Percentiles rank a stretch among this genome's conserved stretches.
These are phyloP conservation scores for Sceliomorpha sp. DNA, from an alignment of 2,888 invertebrate genomes.

Conservation along the genomic window DNA sequence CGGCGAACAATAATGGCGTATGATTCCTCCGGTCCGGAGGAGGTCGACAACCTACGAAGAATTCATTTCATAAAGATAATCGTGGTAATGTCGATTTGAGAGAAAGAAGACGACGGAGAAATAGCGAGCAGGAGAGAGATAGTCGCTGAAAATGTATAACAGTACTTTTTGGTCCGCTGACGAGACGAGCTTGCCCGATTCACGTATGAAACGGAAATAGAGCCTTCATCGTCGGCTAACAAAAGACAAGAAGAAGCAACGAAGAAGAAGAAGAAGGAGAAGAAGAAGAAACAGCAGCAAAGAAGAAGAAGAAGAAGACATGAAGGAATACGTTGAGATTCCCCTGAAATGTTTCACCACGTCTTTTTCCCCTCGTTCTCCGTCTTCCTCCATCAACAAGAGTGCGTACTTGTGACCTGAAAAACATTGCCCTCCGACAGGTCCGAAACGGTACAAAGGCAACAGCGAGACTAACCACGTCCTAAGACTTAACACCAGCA, in stretches of 20 bases:
- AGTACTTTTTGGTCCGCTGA: slow-evolving; percentile 7
- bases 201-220: slow-evolving; percentile 14
- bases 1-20: neutral
- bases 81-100: slow-evolving; percentile 13
- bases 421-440: slow-evolving; percentile 39
- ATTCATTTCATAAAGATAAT: slow-evolving; percentile 10
- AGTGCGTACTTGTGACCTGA: slow-evolving; percentile 16
- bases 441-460: slow-evolving; percentile 62
- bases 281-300: neutral
- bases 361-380: slow-evolving; percentile 1
- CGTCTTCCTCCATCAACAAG: slow-evolving; percentile 3
- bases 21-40: neutral
- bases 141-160: slow-evolving; percentile 3
- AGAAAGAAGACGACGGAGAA: neutral
- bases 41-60: slow-evolving; percentile 6
- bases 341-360: slow-evolving; percentile 2
- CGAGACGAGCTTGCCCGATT: neutral
- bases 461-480: slow-evolving; percentile 65
- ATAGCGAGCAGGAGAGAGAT: neutral
- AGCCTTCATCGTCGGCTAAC: slow-evolving; percentile 13
- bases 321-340: slow-evolving; percentile 6
- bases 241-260: slow-evolving; percentile 1
- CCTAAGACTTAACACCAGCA: too few relatives aligned
- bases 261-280: slow-evolving; percentile 3
- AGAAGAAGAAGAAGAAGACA: slow-evolving; percentile 6